These are phyloP conservation scores for Eupithecia tripunctaria DNA, from an alignment of 2,888 invertebrate species.

Conservation along the genomic window DNA sequence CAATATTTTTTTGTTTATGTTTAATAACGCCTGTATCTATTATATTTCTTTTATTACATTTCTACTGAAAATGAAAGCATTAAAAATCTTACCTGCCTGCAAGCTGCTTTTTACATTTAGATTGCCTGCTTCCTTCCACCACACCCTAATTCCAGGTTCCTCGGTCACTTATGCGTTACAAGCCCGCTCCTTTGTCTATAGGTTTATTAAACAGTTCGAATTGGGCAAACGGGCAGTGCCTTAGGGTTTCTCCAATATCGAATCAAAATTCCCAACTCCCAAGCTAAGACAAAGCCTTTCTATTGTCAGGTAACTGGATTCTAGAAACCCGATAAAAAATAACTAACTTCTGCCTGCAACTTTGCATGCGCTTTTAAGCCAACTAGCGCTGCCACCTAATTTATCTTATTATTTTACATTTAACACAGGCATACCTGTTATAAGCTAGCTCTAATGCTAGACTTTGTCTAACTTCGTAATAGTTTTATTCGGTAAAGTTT, in stretches of 20 bases:
- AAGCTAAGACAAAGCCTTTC: not conserved
- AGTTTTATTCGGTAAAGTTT: too few species aligned
- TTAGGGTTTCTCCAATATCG: not conserved
- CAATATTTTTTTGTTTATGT: too few species aligned
- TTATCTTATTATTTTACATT: too few species aligned
- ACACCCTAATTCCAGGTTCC: conserved; percentile 1
- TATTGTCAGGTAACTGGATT: not conserved
- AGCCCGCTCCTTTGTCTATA: not conserved
- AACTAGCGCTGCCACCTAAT: too few species aligned
- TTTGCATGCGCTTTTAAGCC: not conserved
- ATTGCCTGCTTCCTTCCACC: not conserved
- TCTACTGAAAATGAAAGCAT: too few species aligned
- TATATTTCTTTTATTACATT: too few species aligned
- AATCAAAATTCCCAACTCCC: not conserved
- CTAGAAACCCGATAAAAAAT: not conserved
- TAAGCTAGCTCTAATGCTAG: too few species aligned
- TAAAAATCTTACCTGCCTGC: too few species aligned
- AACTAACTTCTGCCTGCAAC: not conserved
- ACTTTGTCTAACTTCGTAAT: too few species aligned
- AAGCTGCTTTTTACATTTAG: too few species aligned
- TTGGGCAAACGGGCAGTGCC: not conserved
- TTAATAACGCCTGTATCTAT: too few species aligned
- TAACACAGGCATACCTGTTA: too few species aligned
- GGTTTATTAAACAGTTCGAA: not conserved
- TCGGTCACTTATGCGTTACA: not conserved